Conservation (phyloP, 2,797 vertebrate genomes). For the Pelochelys cantorii region DNA sequence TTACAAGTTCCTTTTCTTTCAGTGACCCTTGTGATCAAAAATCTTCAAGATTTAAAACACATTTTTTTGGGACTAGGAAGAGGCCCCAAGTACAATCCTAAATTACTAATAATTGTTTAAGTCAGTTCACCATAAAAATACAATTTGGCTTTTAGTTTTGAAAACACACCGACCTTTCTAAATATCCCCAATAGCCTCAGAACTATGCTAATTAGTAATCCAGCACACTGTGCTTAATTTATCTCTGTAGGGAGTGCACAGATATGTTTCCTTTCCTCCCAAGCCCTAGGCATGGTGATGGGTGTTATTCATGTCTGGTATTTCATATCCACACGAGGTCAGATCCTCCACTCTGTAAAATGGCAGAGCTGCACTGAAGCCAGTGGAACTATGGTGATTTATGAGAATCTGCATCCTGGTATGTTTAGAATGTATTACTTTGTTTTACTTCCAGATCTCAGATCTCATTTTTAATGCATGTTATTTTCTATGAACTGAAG, state of each 20-base stretch:
- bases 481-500: slow-evolving; percentile 28
- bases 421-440: background rate
- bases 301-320: background rate
- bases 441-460: slow-evolving; percentile 9
- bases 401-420: background rate
- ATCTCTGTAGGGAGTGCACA: background rate
- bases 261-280: background rate
- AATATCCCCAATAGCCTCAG: background rate
- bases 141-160: background rate
- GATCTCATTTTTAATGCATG: background rate
- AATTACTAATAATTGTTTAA: background rate
- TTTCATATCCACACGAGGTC: background rate
- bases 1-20: background rate
- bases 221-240: background rate
- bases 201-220: background rate
- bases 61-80: background rate
- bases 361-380: background rate
- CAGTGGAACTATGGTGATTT: background rate
- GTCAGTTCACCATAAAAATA: background rate
- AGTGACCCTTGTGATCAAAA: background rate
- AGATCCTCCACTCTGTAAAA: background rate
- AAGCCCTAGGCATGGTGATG: background rate
- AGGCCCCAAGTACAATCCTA: background rate
- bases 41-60: background rate
- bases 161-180: background rate